phyloP scores from a whole-genome alignment of 2,797 vertebrate species.

The Lates japonicus region DNA sequence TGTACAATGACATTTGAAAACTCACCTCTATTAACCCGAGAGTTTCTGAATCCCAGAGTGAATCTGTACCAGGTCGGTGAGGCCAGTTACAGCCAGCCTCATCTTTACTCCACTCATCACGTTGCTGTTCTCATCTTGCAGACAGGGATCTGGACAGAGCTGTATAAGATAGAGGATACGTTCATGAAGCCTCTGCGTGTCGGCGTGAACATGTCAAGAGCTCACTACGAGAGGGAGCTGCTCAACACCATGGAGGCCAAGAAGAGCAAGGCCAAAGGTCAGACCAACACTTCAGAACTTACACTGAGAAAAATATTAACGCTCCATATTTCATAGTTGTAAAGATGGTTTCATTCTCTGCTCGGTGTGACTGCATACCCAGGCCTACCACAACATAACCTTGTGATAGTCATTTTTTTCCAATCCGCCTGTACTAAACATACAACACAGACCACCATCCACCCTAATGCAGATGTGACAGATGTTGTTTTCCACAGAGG shows the following conservation, averaged over 20 bases:
- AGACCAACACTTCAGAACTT: background rate
- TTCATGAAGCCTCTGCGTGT: conserved; percentile 94
- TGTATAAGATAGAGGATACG: conserved; percentile 89
- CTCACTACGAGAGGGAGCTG: conserved; percentile 97
- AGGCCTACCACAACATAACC: too few species aligned
- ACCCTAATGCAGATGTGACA: background rate
- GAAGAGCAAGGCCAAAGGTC: conserved; percentile 80
- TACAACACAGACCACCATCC: background rate
- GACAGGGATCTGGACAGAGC: conserved; percentile 92
- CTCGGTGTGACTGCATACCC: background rate
- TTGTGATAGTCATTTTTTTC: too few species aligned
- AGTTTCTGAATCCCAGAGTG: background rate
- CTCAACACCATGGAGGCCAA: conserved; percentile 86
- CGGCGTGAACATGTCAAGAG: conserved; percentile 96
- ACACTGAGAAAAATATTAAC: background rate
- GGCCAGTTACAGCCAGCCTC: too few species aligned
- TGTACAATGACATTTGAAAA: background rate
- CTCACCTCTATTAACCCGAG: too few species aligned
- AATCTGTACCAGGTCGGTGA: background rate
- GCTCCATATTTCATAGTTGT: background rate
- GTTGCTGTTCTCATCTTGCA: conserved; percentile 42
- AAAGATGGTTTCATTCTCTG: background rate
- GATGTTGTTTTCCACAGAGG: conserved; percentile 60
- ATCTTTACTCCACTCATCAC: background rate
- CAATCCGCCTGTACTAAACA: too few species aligned